These are phyloP conservation scores for Siderastrea siderea DNA, from an alignment of 92 coral and sea anemone genomes.

Conservation along the genomic window DNA sequence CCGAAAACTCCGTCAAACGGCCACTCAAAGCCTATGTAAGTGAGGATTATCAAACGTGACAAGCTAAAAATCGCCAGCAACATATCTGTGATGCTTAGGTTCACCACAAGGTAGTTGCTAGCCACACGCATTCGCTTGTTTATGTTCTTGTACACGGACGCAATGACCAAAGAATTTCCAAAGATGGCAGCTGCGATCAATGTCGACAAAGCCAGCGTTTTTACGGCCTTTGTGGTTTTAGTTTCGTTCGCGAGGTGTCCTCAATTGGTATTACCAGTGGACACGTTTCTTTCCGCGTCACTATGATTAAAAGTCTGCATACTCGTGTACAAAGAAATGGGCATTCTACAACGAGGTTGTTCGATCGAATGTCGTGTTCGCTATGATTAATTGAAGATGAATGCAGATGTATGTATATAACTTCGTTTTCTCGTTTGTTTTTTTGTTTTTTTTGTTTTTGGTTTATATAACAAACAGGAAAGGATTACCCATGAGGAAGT, in stretches of 20 bases:
- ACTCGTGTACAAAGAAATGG: too few species aligned
- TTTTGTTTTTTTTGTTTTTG: too few species aligned
- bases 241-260: neutral
- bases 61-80: constrained; percentile 42
- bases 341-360: too few species aligned
- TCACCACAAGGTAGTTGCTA: constrained; percentile 55
- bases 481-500: neutral
- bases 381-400: too few species aligned
- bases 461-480: neutral
- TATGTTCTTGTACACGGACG: constrained; percentile 42
- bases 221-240: neutral
- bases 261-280: neutral
- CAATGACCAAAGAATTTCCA: constrained; percentile 54
- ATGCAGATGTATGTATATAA: too few species aligned
- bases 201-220: constrained; percentile 27
- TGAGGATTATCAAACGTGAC: constrained; percentile 44
- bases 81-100: constrained; percentile 55
- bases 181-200: constrained; percentile 41
- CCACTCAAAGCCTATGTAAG: constrained; percentile 29
- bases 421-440: too few species aligned
- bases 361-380: too few species aligned
- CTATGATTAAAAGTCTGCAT: neutral
- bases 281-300: neutral
- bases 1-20: constrained; percentile 33
- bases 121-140: constrained; percentile 64